Evolutionary conservation across 2,888 invertebrate genomes (phyloP), one percentile per base, ranked within the genome.

Genomic region (Rhodophaea formosa): DNA sequence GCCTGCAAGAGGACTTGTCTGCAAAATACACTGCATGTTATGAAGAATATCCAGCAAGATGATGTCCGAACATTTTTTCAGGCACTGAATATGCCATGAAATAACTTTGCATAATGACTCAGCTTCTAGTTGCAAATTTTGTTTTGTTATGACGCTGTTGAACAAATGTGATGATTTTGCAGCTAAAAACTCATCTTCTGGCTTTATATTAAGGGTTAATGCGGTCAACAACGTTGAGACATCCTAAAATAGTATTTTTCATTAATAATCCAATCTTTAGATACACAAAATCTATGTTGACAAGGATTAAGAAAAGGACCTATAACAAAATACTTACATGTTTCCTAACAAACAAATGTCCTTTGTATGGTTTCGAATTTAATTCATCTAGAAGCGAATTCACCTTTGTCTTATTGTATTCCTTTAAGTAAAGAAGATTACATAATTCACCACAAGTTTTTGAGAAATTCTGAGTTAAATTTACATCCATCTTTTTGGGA

Each of bases 321-420:
- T n/a, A 3, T 23, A 51, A 56, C 7, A 6, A 14, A 8, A 49
- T 49, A 78, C 84, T 81, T 78, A 88, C 93, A 74, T 90, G 82
- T 74, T 85, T 84, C 58, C 82, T 75, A n/a, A 84, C 82, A 70
- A 91, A 85, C 57, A 88, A 67, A 58, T 89, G 80, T 16, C 73
- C 72, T 69, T 92, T 92, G 70, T 91, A 95, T 67, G 95, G 93
- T 53, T 94, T 81, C 0, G 92, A 85, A 75, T 94, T 95, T 42
- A 95, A 82, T 65, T 94, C 93, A 69, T 93, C 93, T 52, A 95
- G 84, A 14, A 92, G 76, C 45, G 80, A 76, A 69, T 93, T 92
- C 3, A 94, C 83, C 65, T 86, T 82, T 42, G 79, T 75, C 71
- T 87, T 87, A 66, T 92, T 90, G 56, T 85, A 91, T 65, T 85